Base-by-base conservation (phyloP, 2,113 vertebrate species). In the Oreochromis spilurus region DNA sequence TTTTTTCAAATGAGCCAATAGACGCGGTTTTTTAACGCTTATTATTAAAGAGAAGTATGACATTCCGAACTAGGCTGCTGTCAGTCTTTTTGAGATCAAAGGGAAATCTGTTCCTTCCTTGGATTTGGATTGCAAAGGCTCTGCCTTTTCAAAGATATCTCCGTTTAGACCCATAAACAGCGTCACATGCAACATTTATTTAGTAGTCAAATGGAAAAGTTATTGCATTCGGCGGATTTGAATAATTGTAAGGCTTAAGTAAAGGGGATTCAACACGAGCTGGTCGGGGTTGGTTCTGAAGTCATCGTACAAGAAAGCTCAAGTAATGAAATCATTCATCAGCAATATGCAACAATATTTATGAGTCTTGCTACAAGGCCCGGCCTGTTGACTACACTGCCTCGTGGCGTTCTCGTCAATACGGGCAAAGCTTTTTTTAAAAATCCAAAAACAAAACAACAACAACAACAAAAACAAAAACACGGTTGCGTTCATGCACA, bases 291-390 rank as follows among this genome's bases (percentile, higher is more conserved):
- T 57, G 36, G 31, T 67, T 57, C 45, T 60, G 24, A 53, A 36
- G 7, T 86, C 60, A 80, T 86, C 81, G 31, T 5, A 65, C 5
- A 54, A 34, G 45, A 50, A 84, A 85, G 5, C 9, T 5, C 26
- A 48, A 53, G 21, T 58, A 24, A 86, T 77, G 2, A 83, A 87
- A 81, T 88, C 57, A 88, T 81, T 83, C 65, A 84, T 70, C 65
- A 81, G 13, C 85, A 82, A 72, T 82, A 77, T 43, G 83, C 62
- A 85, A 80, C 77, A 85, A 62, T 80, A 86, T 50, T 81, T 21
- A 36, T 85, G 87, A 91, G 78, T 90, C 87, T 89, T 5, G 14
- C 52, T 40, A 43, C 88, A 88, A 83, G 87, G 90, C 87, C 83
- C 40, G 13, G 87, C 57, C 79, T 92, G 90, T 86, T 90, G 84